phyloP scores from a whole-genome alignment of 2,888 invertebrate species.

The Sesia apiformis region DNA sequence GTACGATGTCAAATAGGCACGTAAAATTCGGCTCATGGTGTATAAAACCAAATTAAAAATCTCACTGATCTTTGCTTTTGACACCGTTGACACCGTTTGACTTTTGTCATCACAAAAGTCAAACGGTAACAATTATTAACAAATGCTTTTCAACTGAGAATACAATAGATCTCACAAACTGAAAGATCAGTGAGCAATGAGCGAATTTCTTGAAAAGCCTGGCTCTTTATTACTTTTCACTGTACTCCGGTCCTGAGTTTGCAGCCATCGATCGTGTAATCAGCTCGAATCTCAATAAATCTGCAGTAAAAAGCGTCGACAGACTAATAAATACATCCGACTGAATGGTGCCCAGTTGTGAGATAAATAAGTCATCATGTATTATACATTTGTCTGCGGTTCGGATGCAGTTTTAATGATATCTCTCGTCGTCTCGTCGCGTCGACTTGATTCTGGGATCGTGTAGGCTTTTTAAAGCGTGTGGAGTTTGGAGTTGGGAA shows the following conservation, averaged over 20 bases:
- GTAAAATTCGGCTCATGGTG: too few relatives aligned
- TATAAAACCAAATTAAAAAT: too few relatives aligned
- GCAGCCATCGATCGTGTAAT: slow-evolving; percentile 15
- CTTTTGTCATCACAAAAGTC: too few relatives aligned
- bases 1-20: too few relatives aligned
- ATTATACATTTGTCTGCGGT: background rate
- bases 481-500: too few relatives aligned
- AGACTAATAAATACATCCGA: slow-evolving; percentile 31
- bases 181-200: too few relatives aligned
- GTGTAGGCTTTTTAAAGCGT: too few relatives aligned
- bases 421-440: background rate
- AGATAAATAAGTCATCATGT: slow-evolving; percentile 38
- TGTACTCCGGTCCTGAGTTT: background rate
- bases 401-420: background rate
- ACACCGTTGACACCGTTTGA: too few relatives aligned
- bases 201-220: background rate
- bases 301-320: slow-evolving; percentile 27
- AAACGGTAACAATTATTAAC: too few relatives aligned
- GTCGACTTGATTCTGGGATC: background rate
- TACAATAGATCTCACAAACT: too few relatives aligned
- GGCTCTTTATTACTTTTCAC: background rate
- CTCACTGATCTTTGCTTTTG: too few relatives aligned
- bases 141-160: too few relatives aligned
- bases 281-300: slow-evolving; percentile 27
- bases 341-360: slow-evolving; percentile 37